Conservation (phyloP, 2,888 invertebrate genomes). For the Branchipolynoe longqiensis region DNA sequence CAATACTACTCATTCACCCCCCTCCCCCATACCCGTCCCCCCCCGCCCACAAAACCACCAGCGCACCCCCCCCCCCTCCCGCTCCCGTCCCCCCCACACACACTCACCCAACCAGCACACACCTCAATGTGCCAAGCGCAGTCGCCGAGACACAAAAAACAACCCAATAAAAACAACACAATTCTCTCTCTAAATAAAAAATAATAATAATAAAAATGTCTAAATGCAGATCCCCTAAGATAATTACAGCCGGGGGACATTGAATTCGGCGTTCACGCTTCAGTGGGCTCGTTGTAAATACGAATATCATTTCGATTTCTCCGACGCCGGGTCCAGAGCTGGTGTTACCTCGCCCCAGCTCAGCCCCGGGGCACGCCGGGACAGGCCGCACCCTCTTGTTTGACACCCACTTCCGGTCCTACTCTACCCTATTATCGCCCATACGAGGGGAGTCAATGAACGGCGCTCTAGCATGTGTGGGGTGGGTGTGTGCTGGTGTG, state of each 20-base stretch:
- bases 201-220: no score
- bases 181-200: no score
- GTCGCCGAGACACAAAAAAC: no score
- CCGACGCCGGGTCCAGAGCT: neutral
- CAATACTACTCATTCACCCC: neutral
- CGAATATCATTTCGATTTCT: conserved; percentile 45
- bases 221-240: conserved; percentile 14
- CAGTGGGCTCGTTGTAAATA: conserved; percentile 16
- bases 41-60: neutral
- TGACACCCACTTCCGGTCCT: conserved; percentile 19
- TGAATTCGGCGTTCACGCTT: conserved; percentile 21
- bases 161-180: no score
- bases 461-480: no score
- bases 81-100: neutral
- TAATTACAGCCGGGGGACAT: conserved; percentile 36
- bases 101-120: neutral
- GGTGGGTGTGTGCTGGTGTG: no score
- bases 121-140: neutral
- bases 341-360: neutral
- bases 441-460: no score
- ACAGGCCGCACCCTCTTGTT: neutral
- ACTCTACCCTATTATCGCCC: conserved; percentile 13
- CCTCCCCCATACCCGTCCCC: neutral
- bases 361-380: neutral
- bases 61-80: neutral